Conservation (phyloP, 2,797 vertebrate genomes). For the Podarcis siculus region DNA sequence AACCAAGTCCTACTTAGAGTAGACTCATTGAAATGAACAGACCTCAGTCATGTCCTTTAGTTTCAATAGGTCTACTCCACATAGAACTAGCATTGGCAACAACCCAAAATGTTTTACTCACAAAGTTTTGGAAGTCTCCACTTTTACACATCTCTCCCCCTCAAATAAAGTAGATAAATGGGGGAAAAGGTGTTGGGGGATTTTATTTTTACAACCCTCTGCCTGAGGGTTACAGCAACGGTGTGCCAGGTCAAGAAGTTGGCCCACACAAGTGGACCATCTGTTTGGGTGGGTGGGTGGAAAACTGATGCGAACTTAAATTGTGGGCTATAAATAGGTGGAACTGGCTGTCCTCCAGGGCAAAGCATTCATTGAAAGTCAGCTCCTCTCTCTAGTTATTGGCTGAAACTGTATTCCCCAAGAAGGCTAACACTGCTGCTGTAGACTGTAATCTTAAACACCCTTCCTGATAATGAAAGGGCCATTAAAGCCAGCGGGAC, state of each 20-base stretch:
- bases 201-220: not conserved
- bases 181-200: rapidly evolving
- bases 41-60: no score
- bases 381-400: not conserved
- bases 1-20: no score
- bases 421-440: no score
- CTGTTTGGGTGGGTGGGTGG: not conserved
- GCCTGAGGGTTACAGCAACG: not conserved
- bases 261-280: not conserved
- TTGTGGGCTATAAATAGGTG: constrained; percentile 13
- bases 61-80: no score
- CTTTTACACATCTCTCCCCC: no score
- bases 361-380: not conserved
- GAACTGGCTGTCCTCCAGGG: constrained; percentile 8
- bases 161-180: not conserved
- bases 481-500: no score
- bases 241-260: not conserved
- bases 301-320: not conserved
- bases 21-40: no score
- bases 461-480: no score
- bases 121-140: not conserved
- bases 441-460: no score
- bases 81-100: no score
- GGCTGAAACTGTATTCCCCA: not conserved
- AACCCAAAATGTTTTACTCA: not conserved